Percentiles rank a stretch among this genome's conserved stretches.
Conservation (phyloP, 2,797 vertebrate genomes). For the Myotis vivesi region DNA sequence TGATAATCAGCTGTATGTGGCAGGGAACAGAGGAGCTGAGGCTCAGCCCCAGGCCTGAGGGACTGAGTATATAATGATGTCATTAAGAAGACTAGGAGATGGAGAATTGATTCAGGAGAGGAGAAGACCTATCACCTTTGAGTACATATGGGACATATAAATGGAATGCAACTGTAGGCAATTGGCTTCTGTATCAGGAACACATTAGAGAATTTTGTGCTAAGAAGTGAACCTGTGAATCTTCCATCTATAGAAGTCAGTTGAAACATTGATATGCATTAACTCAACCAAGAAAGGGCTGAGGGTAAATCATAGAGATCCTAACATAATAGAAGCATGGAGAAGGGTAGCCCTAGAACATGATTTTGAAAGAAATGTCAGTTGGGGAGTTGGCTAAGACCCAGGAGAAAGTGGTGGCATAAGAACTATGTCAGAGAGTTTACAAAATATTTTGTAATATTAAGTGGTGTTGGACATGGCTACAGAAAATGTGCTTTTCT, state of each 20-base stretch:
- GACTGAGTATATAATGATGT: background rate
- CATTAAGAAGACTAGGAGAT: background rate
- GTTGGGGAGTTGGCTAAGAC: background rate
- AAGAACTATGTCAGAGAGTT: background rate
- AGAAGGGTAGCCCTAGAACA: background rate
- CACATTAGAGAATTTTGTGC: background rate
- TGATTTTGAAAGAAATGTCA: background rate
- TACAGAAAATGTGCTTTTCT: background rate
- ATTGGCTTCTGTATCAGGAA: background rate
- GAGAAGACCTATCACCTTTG: background rate
- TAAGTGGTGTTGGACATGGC: background rate
- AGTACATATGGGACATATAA: background rate
- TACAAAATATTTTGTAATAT: background rate
- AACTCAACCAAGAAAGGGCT: background rate
- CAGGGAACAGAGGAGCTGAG: background rate
- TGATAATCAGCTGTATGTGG: background rate
- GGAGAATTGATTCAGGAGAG: background rate
- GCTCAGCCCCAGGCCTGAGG: background rate
- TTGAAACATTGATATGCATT: background rate
- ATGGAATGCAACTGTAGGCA: background rate
- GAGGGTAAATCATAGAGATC: background rate
- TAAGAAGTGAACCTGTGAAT: background rate
- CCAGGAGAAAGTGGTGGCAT: background rate
- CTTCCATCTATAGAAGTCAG: background rate
- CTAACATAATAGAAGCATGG: background rate